A percentile compares a stretch with the other conserved stretches of the same genome.
Conservation (phyloP, 1,140 invertebrate species). For the Gyrodactylus bullatarudis region DNA sequence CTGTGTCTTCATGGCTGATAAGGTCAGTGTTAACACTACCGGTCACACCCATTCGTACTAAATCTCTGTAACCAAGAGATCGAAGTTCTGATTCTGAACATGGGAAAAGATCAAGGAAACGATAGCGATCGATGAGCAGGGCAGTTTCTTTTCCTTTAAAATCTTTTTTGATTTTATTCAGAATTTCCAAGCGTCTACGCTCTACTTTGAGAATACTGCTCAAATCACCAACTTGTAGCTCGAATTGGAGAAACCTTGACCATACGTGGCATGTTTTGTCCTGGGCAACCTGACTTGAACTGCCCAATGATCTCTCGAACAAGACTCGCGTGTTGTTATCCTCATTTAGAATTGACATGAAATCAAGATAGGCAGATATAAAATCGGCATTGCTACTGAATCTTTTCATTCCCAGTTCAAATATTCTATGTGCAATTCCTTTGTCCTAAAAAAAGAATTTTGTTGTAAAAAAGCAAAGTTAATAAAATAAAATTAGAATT, state of each 20-base stretch:
- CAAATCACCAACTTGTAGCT: slow-evolving; percentile 83
- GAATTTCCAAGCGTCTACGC: slow-evolving; percentile 47
- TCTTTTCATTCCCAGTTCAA: slow-evolving; percentile 82
- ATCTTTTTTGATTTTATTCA: slow-evolving; percentile 55
- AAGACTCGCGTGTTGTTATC: slow-evolving; percentile 91
- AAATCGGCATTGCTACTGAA: slow-evolving; percentile 72
- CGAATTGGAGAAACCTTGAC: slow-evolving; percentile 89
- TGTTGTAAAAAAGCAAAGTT: not conserved
- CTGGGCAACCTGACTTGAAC: slow-evolving; percentile 52
- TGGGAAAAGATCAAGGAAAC: slow-evolving; percentile 64
- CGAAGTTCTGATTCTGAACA: slow-evolving; percentile 53
- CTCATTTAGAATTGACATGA: slow-evolving; percentile 85
- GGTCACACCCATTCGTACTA: not conserved
- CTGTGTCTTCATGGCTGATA: not conserved
- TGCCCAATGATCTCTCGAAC: slow-evolving; percentile 59
- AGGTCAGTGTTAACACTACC: not conserved
- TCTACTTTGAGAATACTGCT: slow-evolving; percentile 93
- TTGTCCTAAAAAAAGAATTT: slow-evolving; percentile 47
- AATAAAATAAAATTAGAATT: no score
- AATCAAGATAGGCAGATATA: slow-evolving; percentile 72
- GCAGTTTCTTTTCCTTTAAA: slow-evolving; percentile 84
- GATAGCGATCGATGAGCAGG: slow-evolving; percentile 66
- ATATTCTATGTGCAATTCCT: slow-evolving; percentile 82
- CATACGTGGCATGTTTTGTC: slow-evolving; percentile 85
- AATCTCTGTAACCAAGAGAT: slow-evolving; percentile 23